Evolutionary conservation across 2,797 vertebrate genomes (phyloP), one percentile per base, ranked within the genome.

Genomic region (Dallia pectoralis): DNA sequence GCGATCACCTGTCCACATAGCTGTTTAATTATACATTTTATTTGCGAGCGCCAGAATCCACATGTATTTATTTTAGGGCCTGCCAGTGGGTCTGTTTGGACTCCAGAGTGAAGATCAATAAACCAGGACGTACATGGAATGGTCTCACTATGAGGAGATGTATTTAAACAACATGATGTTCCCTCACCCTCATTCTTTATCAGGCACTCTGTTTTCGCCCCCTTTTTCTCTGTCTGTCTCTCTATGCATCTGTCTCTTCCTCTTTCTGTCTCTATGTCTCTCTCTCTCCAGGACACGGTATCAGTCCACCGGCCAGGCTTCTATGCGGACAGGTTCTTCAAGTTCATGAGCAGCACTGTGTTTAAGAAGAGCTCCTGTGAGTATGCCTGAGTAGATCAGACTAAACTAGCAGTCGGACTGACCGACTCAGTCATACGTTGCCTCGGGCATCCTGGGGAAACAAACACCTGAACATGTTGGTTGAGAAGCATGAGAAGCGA

Each of bases 301-400:
- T 99, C 97, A 0, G 97, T 99, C 59, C 97, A 99, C 86, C 93
- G 97, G 76, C 97, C 97, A 0, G 96, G 96, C 86, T 99, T 99
- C 91, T 99, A 99, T 0, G 97, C 97, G 0, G 97, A 99, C 72
- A 91, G 97, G 74, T 99, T 99, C 91, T 97, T 97, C 92, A 97
- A 96, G 87, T 99, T 99, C 89, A 99, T 99, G 97, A 98, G 94
- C 88, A 95, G 84, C 89, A 96, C 90, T 0, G 97, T 99, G 59
- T 99, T 99, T 83, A 94, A 94, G 88, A 99, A 98, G 92, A 96
- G 94, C 76, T 97, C 96, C 78, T 98, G 97, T 99, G 88, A 98
- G 97, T 94, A 67, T 14, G 30, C 27, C 1, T 4, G 7, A 66
- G 12, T 9, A 36, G 64, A 66, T 33, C 25, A 59, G 53, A 59